Conservation (phyloP, 2,113 vertebrate genomes). For the Polypterus bichir region DNA sequence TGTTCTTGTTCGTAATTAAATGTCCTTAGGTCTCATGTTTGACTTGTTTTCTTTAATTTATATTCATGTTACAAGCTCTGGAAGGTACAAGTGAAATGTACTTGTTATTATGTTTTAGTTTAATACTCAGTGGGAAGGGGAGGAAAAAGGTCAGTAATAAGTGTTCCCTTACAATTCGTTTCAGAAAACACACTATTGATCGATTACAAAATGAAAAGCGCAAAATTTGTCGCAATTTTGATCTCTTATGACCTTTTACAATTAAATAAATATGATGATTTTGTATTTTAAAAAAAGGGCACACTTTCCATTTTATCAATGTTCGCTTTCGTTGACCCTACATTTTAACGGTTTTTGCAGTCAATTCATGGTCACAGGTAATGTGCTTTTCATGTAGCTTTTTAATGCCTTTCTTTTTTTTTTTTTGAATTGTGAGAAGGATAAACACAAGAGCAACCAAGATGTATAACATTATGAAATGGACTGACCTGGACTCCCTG, state of each 20-base stretch:
- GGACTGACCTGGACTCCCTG: no score
- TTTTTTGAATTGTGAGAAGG: no score
- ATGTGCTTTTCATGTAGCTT: no score
- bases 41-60: conserved; percentile 17
- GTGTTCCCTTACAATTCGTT: conserved; percentile 10
- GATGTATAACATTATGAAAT: no score
- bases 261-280: conserved; percentile 16
- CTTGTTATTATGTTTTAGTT: conserved; percentile 17
- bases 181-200: conserved; percentile 16
- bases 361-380: conserved; percentile 3
- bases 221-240: conserved; percentile 10
- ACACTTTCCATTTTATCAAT: background rate
- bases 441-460: no score
- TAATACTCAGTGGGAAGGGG: conserved; percentile 14
- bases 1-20: conserved; percentile 11
- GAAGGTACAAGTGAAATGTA: conserved; percentile 4
- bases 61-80: conserved; percentile 1
- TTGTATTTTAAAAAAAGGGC: conserved; percentile 3
- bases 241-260: conserved; percentile 17
- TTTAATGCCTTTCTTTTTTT: no score
- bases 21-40: conserved; percentile 19
- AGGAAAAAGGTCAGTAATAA: conserved; percentile 21
- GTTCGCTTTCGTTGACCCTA: conserved; percentile 1
- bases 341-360: background rate
- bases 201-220: conserved; percentile 15